These are phyloP conservation scores for Ceratoteleas bidentatus DNA, from an alignment of 1,140 invertebrate genomes.

Conservation along the genomic window DNA sequence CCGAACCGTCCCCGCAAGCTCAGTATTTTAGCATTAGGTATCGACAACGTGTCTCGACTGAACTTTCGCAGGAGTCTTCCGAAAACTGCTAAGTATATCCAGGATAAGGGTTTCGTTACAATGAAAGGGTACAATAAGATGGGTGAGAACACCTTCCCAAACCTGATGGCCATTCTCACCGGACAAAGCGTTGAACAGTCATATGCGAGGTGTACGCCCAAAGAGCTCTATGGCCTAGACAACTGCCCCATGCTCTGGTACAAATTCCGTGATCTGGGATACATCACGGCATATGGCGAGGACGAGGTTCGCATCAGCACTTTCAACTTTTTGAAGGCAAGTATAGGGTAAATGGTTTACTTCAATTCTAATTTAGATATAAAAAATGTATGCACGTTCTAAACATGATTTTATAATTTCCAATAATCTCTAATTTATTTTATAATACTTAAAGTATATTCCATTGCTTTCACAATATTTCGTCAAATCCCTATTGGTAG, in stretches of 20 bases:
- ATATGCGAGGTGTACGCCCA: slow-evolving; percentile 81
- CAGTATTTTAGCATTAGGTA: slow-evolving; percentile 88
- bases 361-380: too few relatives aligned
- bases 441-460: too few relatives aligned
- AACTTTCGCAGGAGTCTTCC: slow-evolving; percentile 90
- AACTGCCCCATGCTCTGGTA: slow-evolving; percentile 91
- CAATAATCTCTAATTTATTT: too few relatives aligned
- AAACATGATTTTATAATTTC: too few relatives aligned
- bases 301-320: slow-evolving; percentile 88
- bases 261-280: slow-evolving; percentile 86
- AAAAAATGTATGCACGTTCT: too few relatives aligned
- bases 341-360: too few relatives aligned
- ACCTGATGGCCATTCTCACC: slow-evolving; percentile 89
- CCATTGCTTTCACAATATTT: too few relatives aligned
- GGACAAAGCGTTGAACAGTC: slow-evolving; percentile 83
- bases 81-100: slow-evolving; percentile 85
- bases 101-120: slow-evolving; percentile 82
- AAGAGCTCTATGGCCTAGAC: slow-evolving; percentile 79
- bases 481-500: too few relatives aligned
- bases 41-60: slow-evolving; percentile 90
- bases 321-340: slow-evolving; percentile 89
- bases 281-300: slow-evolving; percentile 90
- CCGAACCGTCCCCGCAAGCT: slow-evolving; percentile 74
- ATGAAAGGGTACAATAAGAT: slow-evolving; percentile 86
- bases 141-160: slow-evolving; percentile 91